Evolutionary conservation across 92 coral and sea anemone species (phyloP), one percentile per base, ranked within the genome.

Genomic region (Zoanthus solanderi): DNA sequence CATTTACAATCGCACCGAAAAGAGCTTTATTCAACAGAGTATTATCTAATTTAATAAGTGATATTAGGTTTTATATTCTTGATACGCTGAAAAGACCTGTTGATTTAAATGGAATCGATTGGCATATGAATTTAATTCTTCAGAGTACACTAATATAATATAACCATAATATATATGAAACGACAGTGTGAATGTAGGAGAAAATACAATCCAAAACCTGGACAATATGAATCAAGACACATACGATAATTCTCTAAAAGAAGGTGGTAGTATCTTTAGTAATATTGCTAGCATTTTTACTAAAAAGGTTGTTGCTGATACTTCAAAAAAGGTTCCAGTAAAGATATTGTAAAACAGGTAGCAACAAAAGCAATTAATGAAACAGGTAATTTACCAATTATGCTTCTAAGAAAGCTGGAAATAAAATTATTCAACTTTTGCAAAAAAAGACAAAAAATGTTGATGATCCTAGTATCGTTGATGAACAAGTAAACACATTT

Each of bases 81-180:
- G 79, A 83, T 50, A 67, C 79, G 10, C 12, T 83, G 16, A 45
- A 76, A 14, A 31, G 87, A 65, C 87, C 79, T 0, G 18, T 83
- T 0, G 44, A 72, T 72, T 23, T 72, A 0, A 72, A 78, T 28
- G 83, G 83, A 0, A 56, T 78, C 13, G 83, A 78, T 44, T 78
- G 83, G 83, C 72, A 78, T 78, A 60, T 60, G 67, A 60, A 60
- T 60, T n/a, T 60, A 13, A 60, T 60, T 15, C 67, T 60, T 0
- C 18, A 23, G 16, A 13, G 18, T 13, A 60, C 67, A 0, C 67
- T 1, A 60, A 0, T 60, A 13, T 60, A 60, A 15, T 60, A 7
- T 60, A 60, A 60, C 18, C 72, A 11, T 60, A 60, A 60, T 60
- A 60, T 60, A 60, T 60, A 60, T 60, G 67, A 7, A 52, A 5